These are phyloP conservation scores for Lota lota DNA, from an alignment of 2,113 vertebrate genomes.

Conservation along the genomic window DNA sequence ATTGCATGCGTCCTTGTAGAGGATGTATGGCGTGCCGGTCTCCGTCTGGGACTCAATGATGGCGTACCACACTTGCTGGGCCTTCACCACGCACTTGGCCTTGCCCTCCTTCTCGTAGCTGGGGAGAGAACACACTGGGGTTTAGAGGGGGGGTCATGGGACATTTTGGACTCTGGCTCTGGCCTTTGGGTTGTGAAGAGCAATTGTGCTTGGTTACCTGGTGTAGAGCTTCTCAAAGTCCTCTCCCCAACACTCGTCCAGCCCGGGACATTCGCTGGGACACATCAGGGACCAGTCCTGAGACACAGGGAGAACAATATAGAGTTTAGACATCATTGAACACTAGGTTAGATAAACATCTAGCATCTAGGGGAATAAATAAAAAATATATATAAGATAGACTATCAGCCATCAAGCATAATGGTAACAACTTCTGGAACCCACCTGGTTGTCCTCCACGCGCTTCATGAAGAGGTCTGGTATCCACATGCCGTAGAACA, in stretches of 20 bases:
- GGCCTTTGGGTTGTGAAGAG: neutral
- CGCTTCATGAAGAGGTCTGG: slow-evolving; percentile 98
- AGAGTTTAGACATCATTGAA: too few species aligned
- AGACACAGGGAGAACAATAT: neutral
- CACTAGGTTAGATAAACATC: too few species aligned
- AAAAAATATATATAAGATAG: too few species aligned
- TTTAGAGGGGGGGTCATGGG: neutral
- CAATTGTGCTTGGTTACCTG: slow-evolving; percentile 64
- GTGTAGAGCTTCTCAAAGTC: slow-evolving; percentile 94
- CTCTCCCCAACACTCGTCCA: slow-evolving; percentile 94
- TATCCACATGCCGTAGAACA: slow-evolving; percentile 96
- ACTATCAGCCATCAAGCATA: too few species aligned
- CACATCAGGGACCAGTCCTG: slow-evolving; percentile 98
- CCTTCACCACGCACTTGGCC: slow-evolving; percentile 85
- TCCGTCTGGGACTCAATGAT: slow-evolving; percentile 97
- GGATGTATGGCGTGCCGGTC: slow-evolving; percentile 94
- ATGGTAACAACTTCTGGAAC: neutral
- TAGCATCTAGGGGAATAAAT: too few species aligned
- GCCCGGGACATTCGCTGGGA: slow-evolving; percentile 89
- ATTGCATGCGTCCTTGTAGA: slow-evolving; percentile 97
- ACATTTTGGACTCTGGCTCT: neutral
- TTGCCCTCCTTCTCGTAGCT: slow-evolving; percentile 89
- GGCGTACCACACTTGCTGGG: slow-evolving; percentile 94
- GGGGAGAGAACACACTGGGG: slow-evolving; percentile 3
- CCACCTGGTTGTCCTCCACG: slow-evolving; percentile 91